Conservation (phyloP, 2,113 vertebrate genomes). For the Petaurus breviceps region DNA sequence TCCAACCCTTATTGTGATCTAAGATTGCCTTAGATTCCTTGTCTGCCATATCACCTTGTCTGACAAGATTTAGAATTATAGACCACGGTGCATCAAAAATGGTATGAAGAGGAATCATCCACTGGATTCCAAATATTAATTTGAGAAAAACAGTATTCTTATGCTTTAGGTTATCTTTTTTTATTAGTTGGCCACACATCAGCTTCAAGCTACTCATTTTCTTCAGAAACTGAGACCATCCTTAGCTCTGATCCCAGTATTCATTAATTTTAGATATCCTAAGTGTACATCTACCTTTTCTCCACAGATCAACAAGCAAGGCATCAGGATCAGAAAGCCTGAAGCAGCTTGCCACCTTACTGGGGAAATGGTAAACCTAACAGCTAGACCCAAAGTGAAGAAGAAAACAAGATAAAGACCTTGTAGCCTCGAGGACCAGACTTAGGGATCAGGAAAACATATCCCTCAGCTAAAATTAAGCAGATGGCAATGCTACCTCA, state of each 20-base stretch:
- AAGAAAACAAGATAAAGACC: slow-evolving; percentile 58
- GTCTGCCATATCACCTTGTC: not conserved
- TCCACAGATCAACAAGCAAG: slow-evolving; percentile 15
- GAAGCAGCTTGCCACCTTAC: not conserved
- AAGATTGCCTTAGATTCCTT: not conserved
- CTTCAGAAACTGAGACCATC: not conserved
- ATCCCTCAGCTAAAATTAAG: slow-evolving; percentile 70
- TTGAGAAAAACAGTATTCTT: not conserved
- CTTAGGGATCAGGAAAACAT: slow-evolving; percentile 32
- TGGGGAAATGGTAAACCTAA: slow-evolving; percentile 33
- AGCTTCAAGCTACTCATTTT: not conserved
- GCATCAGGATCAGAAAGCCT: not conserved
- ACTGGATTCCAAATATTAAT: slow-evolving; percentile 19
- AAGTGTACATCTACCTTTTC: not conserved
- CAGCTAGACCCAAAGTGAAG: not conserved
- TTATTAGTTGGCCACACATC: not conserved
- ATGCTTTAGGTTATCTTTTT: not conserved
- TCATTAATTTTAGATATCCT: not conserved
- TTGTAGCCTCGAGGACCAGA: slow-evolving; percentile 54
- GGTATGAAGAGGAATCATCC: slow-evolving; percentile 11
- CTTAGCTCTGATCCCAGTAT: slow-evolving; percentile 29
- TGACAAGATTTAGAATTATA: slow-evolving; percentile 26
- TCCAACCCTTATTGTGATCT: not conserved
- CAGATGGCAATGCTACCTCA: slow-evolving; percentile 75
- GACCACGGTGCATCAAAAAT: not conserved